Evolutionary conservation across 2,888 invertebrate genomes (phyloP), one percentile per base, ranked within the genome.

Genomic region (Drosophila suboccidentalis): DNA sequence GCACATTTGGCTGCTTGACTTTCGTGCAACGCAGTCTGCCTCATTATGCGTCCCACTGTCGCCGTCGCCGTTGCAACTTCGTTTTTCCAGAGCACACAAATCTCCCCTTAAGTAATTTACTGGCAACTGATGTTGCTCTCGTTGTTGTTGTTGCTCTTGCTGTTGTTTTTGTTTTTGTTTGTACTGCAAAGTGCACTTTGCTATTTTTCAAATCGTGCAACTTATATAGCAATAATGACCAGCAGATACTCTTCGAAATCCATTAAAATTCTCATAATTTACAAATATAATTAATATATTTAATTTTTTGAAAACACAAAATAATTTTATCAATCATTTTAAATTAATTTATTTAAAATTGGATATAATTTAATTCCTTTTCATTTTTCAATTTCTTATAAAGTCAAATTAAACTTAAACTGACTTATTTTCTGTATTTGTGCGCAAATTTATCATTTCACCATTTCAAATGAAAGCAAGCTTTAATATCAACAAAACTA

Each of bases 41-140:
- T 89, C 82, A 82, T 82, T 82, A 82, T 82, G 81, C 68, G 69
- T 76, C 67, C 67, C 49, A 41, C 44, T 53, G 63, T 46, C 49
- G 15, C 11, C 13, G 38, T 63, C 47, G 71, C 51, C 49, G 17
- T 22, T 58, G 34, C 32, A 67, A 53, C 54, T 71, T 64, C 34
- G 50, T 22, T 61, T 22, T 61, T 59, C 64, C 61, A 54, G 39
- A 43, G 58, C 78, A 82, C 89, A 88, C 83, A 84, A 89, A 87
- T 87, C 89, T 88, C 72, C 80, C 73, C 82, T 67, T 79, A 83
- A 88, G 83, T 88, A 89, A 84, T 84, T 84, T 87, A 89, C 86
- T 89, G 70, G 66, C 85, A 82, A 78, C 77, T 70, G 67, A 46
- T 58, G 62, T 51, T 59, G 60, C 29, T 50, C 11, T 41, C 55